Conservation (phyloP, 1,140 invertebrate species). For the Anoplolepis gracilipes region DNA sequence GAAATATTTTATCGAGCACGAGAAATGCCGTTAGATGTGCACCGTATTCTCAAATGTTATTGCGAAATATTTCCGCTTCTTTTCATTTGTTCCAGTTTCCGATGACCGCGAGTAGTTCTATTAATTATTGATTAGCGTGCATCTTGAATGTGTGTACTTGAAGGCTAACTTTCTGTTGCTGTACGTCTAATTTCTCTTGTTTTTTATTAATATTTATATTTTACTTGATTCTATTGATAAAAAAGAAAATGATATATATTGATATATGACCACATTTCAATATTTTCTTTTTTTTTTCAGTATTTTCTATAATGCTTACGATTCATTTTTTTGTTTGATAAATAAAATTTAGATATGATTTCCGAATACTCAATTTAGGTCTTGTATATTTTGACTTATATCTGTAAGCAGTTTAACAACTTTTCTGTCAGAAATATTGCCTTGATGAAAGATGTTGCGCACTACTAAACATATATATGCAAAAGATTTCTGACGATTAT, state of each 20-base stretch:
- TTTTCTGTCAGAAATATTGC: constrained; percentile 43
- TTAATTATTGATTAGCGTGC: constrained; percentile 1
- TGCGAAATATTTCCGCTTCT: constrained; percentile 12
- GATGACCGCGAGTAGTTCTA: background rate
- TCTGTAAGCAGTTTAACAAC: background rate
- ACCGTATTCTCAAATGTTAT: constrained; percentile 34
- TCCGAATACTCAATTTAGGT: background rate
- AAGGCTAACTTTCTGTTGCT: background rate
- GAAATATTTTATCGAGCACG: constrained; percentile 10
- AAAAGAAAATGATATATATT: too few relatives aligned
- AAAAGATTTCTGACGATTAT: constrained; percentile 20
- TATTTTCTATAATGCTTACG: background rate
- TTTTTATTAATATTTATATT: background rate
- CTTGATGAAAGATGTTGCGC: constrained; percentile 28
- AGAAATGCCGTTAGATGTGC: constrained; percentile 35
- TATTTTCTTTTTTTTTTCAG: background rate
- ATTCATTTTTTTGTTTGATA: background rate
- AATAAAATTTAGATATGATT: background rate
- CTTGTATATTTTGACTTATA: background rate
- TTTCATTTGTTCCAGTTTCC: background rate
- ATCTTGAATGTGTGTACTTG: too few relatives aligned
- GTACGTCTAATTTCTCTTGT: background rate
- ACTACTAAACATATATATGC: background rate
- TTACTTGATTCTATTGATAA: too few relatives aligned
- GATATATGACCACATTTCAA: too few relatives aligned